A percentile compares a stretch with the other conserved stretches of the same genome.
Evolutionary conservation across 2,797 vertebrate genomes (phyloP).

Genomic region (Gallinago nigripennis): DNA sequence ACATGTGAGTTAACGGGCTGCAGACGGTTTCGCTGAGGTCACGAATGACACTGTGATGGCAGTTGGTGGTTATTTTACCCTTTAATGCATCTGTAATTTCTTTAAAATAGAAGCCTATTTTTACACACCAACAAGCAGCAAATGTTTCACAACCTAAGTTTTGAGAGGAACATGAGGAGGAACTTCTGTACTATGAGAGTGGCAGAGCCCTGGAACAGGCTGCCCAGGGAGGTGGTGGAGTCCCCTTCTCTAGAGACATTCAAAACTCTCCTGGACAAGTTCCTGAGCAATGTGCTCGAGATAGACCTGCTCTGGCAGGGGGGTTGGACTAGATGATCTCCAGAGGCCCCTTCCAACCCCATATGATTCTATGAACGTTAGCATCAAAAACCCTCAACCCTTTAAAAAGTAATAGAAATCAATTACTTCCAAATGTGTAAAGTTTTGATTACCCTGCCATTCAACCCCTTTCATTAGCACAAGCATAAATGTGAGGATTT

Average conservation of each 20-base stretch:
- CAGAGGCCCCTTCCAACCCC: too few species aligned
- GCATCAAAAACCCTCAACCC: background rate
- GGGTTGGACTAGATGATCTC: too few species aligned
- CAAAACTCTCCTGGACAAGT: too few species aligned
- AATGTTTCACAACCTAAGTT: background rate
- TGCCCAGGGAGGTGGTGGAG: too few species aligned
- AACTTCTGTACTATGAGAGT: too few species aligned
- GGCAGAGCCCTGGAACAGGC: too few species aligned
- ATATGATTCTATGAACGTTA: background rate
- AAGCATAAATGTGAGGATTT: background rate
- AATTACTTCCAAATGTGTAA: background rate
- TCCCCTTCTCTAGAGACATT: too few species aligned
- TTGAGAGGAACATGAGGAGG: background rate
- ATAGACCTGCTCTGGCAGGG: too few species aligned
- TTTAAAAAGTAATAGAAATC: background rate
- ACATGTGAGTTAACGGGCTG: background rate
- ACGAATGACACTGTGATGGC: background rate
- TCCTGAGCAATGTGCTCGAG: too few species aligned
- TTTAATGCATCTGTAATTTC: background rate
- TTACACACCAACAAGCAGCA: background rate
- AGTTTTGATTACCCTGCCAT: background rate
- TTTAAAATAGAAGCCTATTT: background rate
- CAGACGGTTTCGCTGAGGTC: background rate
- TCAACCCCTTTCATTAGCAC: background rate
- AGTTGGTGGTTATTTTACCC: background rate